Evolutionary conservation across 2,797 vertebrate genomes (phyloP), one percentile per base, ranked within the genome.

Genomic region (Todus mexicanus): DNA sequence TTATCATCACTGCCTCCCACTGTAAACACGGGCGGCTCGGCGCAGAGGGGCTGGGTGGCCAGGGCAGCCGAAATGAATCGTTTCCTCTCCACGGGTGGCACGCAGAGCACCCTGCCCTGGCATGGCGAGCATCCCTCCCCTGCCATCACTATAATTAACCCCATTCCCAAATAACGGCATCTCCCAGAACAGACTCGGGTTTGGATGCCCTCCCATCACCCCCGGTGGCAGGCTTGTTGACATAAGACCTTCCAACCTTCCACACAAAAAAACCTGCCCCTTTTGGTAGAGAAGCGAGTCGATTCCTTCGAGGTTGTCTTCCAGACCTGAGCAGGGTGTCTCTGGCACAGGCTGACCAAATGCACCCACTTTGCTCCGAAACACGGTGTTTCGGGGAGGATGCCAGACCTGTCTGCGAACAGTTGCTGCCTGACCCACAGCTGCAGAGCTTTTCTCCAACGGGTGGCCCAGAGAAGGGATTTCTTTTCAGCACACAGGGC

Each of bases 1-100:
- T 76, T 61, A 33, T 76, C 54, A 11, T 38, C 26, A 3, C 71
- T 21, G 35, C 51, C 43, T 60, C 22, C 15, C 29, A 54, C 71
- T 57, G 68, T 83, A 94, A 82, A 81, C 27, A 29, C 14, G 5
- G 22, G 29, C 43, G 21, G 74, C 85, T 94, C 31, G 6, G 50
- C 88, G 66, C 60, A 21, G 22, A 57, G 54, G 54, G 54, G n/a
- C 15, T 57, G n/a, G 21, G 33, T 57, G 54, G 54, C 54, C 54
- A 57, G 33, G 73, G 65, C 74, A 40, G 59, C 77, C 19, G 25
- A 86, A 91, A 87, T 77, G 27, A 81, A 79, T 79, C 5, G 17
- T 84, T 94, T 93, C 85, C 75, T 88, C 42, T 81, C 60, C 56
- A 57, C 21, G 22, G 51, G 56, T 37, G 29, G 68, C 40, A 37